Evolutionary conservation across 2,888 invertebrate species (phyloP).

Genomic region (Lasioglossum calceatum): DNA sequence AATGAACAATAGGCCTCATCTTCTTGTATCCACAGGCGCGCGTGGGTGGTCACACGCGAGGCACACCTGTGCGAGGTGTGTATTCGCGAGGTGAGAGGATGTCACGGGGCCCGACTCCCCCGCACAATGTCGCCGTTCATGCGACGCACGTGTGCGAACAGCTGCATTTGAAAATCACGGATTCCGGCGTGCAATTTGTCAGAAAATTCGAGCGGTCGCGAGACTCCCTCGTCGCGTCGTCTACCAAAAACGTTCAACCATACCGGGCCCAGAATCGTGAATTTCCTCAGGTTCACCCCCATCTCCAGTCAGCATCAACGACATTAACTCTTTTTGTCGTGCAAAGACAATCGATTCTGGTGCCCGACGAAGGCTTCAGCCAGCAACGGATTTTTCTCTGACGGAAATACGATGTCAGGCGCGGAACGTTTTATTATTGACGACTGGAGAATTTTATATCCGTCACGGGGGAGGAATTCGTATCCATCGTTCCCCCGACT

Average conservation of each 20-base stretch:
- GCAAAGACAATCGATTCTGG: slow-evolving; percentile 58
- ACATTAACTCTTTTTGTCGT: slow-evolving; percentile 48
- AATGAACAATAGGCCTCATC: slow-evolving; percentile 67
- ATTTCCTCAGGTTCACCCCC: slow-evolving; percentile 24
- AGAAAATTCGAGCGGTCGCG: slow-evolving; percentile 55
- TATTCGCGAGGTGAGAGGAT: slow-evolving; percentile 9
- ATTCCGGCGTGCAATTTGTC: slow-evolving; percentile 70
- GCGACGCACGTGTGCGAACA: slow-evolving; percentile 77
- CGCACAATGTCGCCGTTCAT: slow-evolving; percentile 73
- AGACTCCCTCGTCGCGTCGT: neutral
- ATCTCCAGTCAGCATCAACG: slow-evolving; percentile 23
- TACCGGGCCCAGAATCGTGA: slow-evolving; percentile 36
- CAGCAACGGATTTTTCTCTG: slow-evolving; percentile 45
- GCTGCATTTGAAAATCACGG: slow-evolving; percentile 79
- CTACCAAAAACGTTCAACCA: slow-evolving; percentile 9
- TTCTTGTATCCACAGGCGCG: slow-evolving; percentile 39
- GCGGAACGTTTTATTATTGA: slow-evolving; percentile 41
- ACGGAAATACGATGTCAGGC: slow-evolving; percentile 37
- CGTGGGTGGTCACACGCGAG: slow-evolving; percentile 4
- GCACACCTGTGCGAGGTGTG: neutral
- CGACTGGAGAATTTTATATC: slow-evolving; percentile 36
- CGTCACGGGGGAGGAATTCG: neutral
- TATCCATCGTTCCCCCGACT: neutral
- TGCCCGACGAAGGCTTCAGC: slow-evolving; percentile 29
- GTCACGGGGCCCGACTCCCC: slow-evolving; percentile 11